phyloP scores from a whole-genome alignment of 2,797 vertebrate species.

The Bovichtus diacanthus region DNA sequence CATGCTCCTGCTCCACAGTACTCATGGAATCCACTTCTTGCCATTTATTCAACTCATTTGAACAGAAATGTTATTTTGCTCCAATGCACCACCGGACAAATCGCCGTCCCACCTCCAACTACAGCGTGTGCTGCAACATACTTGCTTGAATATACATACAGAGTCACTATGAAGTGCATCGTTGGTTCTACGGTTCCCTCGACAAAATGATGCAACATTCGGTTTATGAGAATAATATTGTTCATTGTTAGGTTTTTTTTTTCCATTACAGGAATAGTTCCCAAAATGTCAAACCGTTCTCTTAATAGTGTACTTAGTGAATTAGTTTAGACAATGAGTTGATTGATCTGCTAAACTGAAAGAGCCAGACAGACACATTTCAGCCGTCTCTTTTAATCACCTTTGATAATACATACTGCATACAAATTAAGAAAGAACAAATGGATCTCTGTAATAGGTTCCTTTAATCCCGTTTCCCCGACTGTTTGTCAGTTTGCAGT shows the following conservation, averaged over 20 bases:
- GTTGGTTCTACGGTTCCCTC: not conserved
- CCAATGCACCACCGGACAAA: conserved; percentile 49
- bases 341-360: not conserved
- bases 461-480: conserved; percentile 1
- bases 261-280: not conserved
- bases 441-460: not conserved
- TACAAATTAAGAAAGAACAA: not conserved
- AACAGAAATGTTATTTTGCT: conserved; percentile 53
- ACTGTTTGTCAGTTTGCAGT: not conserved
- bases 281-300: not conserved
- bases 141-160: conserved; percentile 15
- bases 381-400: not conserved
- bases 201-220: not conserved
- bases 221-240: not conserved
- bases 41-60: conserved; percentile 49
- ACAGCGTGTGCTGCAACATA: conserved; percentile 11
- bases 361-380: not conserved
- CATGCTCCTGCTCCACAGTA: conserved; percentile 28
- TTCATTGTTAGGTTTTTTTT: not conserved
- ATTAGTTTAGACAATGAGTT: not conserved
- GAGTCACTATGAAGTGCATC: not conserved
- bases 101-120: conserved; percentile 27
- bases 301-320: not conserved
- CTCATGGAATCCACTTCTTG: conserved; percentile 39
- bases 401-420: not conserved